A percentile compares a stretch with the other conserved stretches of the same genome.
Evolutionary conservation across 1,140 invertebrate species (phyloP).

Genomic region (Drosophila kikkawai): DNA sequence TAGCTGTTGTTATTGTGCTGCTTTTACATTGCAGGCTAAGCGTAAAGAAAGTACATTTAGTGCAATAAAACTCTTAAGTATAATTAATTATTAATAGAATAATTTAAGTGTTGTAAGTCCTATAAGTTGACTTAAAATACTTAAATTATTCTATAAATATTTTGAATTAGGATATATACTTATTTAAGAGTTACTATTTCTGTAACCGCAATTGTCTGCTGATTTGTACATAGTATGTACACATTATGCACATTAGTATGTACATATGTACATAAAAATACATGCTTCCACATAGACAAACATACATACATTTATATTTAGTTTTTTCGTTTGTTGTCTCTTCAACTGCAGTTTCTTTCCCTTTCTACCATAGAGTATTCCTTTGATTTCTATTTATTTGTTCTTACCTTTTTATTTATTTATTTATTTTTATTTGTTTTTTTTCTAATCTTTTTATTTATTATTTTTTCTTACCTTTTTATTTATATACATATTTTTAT

Average conservation of each 20-base stretch:
- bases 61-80: not conserved
- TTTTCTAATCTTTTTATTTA: conserved; percentile 22
- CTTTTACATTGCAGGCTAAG: not conserved
- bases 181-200: not conserved
- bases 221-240: conserved; percentile 7
- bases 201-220: not conserved
- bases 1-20: not conserved
- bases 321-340: conserved; percentile 37
- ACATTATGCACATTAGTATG: not conserved
- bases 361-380: not conserved
- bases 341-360: conserved; percentile 23
- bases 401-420: not conserved
- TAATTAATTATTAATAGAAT: not conserved
- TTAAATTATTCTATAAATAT: too few species aligned
- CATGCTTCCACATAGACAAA: not conserved
- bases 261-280: not conserved
- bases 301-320: conserved; percentile 28
- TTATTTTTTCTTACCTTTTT: not conserved
- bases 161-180: too few species aligned
- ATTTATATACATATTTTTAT: not conserved
- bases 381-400: conserved; percentile 11
- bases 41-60: too few species aligned
- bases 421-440: not conserved
- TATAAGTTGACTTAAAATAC: too few species aligned
- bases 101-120: not conserved